Evolutionary conservation across 2,113 vertebrate genomes (phyloP).

Genomic region (Dipodomys merriami): DNA sequence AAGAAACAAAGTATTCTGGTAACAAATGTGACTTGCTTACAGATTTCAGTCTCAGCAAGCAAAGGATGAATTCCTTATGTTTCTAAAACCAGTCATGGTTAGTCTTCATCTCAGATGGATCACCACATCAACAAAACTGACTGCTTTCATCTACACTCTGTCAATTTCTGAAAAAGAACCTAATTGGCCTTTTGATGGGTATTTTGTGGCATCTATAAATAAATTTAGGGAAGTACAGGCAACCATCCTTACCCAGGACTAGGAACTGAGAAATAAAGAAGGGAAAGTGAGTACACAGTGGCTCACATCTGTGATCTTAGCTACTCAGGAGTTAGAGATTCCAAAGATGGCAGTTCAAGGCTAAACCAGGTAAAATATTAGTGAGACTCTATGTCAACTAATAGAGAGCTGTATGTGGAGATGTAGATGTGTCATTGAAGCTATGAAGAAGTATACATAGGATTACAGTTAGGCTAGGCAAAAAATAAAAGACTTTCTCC

Average conservation of each 20-base stretch:
- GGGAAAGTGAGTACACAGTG: too few relatives aligned
- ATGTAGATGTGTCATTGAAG: too few relatives aligned
- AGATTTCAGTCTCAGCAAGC: not conserved
- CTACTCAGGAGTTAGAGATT: too few relatives aligned
- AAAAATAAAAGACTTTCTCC: too few relatives aligned
- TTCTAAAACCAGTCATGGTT: constrained; percentile 82
- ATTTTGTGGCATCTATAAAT: not conserved
- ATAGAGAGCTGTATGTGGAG: too few relatives aligned
- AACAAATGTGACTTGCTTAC: not conserved
- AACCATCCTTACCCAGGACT: not conserved
- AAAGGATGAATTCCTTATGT: constrained; percentile 87
- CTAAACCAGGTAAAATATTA: too few relatives aligned
- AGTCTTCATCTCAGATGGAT: constrained; percentile 13
- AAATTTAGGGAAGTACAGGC: not conserved
- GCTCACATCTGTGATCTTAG: too few relatives aligned
- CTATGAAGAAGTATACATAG: too few relatives aligned
- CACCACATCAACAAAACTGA: constrained; percentile 72
- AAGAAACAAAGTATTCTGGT: not conserved
- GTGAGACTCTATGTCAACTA: too few relatives aligned
- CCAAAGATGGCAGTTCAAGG: too few relatives aligned
- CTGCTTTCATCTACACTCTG: not conserved
- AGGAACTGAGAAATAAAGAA: not conserved
- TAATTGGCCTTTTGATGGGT: not conserved
- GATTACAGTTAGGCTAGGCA: too few relatives aligned
- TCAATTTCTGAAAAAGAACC: not conserved